Base-by-base conservation (phyloP, 2,113 vertebrate genomes). In the Paratilapia polleni region DNA sequence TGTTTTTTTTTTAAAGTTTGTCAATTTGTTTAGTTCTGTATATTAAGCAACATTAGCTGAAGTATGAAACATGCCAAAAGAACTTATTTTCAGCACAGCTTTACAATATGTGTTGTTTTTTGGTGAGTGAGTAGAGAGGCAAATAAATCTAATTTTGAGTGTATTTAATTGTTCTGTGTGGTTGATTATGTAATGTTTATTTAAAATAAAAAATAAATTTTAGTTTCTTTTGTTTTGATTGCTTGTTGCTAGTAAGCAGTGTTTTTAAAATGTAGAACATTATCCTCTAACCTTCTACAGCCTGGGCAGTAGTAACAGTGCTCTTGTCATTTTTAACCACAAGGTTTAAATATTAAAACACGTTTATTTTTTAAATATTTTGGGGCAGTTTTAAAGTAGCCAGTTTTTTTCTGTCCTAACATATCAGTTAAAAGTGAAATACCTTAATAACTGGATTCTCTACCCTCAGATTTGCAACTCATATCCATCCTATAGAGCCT, bases 11-110 rank as follows among this genome's bases (percentile, higher is more conserved):
- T 83, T 83, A 82, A 82, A 57, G 78, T 88, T 81, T 87, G 59
- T 85, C 59, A 64, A 59, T 89, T 62, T 77, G 88, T 61, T 77
- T 83, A 76, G 26, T 90, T 90, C 38, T 84, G 87, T 92, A 89
- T 84, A 86, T 88, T 91, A 85, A 93, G 81, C 86, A 86, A 93
- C 90, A 92, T 87, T 89, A 91, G 90, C 92, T 89, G 91, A 91
- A 90, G 91, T 85, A 89, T 89, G 80, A 92, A 93, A 94, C 80
- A 89, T 93, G 93, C 91, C 91, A 94, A 95, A 94, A 91, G 28
- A 91, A 88, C 81, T 85, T 87, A 63, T 93, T 93, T 93, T 88
- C 80, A 38, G 86, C 90, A 90, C 82, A 92, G 89, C 92, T 95
- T 95, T 94, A 92, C 64, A 63, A 85, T 78, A 86, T 24, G 38